Base-by-base conservation (phyloP, 2,113 vertebrate genomes). In the Paedocypris sp. region DNA sequence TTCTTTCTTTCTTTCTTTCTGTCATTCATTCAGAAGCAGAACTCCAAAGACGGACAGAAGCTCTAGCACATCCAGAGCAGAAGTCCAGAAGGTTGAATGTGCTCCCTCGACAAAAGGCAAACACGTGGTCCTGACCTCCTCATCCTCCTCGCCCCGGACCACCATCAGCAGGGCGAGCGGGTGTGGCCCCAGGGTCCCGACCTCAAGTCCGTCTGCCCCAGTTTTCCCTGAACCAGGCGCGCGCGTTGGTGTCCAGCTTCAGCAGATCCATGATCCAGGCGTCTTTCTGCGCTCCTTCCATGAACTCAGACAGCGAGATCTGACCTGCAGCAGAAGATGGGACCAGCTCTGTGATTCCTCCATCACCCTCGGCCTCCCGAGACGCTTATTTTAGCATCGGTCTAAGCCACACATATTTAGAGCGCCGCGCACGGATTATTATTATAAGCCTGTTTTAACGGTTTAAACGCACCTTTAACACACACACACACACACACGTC, bases 201-300 rank as follows among this genome's bases (percentile, higher is more conserved):
- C 22, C 51, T 62, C 60, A 52, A 29, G 56, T n/a, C 28, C 22
- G 29, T 23, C 43, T 52, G 16, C 26, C 43, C 20, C n/a, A 43
- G 31, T 60, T 52, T 42, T 60, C 47, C 11, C n/a, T 60, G 74
- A 84, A 76, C 83, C 82, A 85, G 4, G 71, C 68, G 3, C 65
- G 67, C 3, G 80, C 72, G 2, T 62, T 60, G 0, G 80, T 66
- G 54, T 86, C 79, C 60, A 87, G 65, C 29, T 73, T 72, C 29
- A 87, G 71, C 66, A 83, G 78, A 0, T 84, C 76, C 72, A 80
- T 65, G 18, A 87, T 49, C 82, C 83, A 85, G 0, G 61, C 63
- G 58, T 86, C 81, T 64, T 71, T 83, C 3, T 84, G 64, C 1
- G 80, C 76, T 1, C 84, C 84, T 4, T 82, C 81, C 0, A 83